Conservation (phyloP, 2,888 invertebrate genomes). For the Nemotelus nigrinus region DNA sequence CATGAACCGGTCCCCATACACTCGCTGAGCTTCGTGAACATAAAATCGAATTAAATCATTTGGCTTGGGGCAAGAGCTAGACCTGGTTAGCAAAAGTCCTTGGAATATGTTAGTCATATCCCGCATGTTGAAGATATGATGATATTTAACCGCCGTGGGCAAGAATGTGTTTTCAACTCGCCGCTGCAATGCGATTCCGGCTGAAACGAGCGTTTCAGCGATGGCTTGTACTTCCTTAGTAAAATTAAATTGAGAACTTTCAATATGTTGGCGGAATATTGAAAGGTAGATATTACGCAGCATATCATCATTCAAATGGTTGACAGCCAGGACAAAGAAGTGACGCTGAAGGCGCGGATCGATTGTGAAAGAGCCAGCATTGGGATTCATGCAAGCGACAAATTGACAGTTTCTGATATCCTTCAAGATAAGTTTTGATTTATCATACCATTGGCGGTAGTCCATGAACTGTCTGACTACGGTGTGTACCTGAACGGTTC, state of each 20-base stretch:
- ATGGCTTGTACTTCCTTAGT: conserved; percentile 61
- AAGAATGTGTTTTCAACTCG: conserved; percentile 82
- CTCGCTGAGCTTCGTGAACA: conserved; percentile 90
- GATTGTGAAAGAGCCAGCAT: conserved; percentile 95
- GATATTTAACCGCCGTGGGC: conserved; percentile 94
- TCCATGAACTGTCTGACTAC: conserved; percentile 93
- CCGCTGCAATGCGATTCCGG: conserved; percentile 80
- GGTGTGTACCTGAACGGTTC: conserved; percentile 95
- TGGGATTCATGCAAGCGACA: conserved; percentile 96
- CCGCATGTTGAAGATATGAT: conserved; percentile 91
- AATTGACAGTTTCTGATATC: conserved; percentile 95
- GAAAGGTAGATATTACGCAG: conserved; percentile 84
- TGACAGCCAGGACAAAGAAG: conserved; percentile 86
- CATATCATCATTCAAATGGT: conserved; percentile 83
- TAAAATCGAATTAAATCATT: conserved; percentile 84
- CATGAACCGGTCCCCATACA: conserved; percentile 91
- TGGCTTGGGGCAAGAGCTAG: conserved; percentile 75
- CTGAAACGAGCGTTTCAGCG: conserved; percentile 67
- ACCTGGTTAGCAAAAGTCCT: conserved; percentile 86
- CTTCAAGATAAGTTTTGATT: conserved; percentile 82
- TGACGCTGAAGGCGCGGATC: conserved; percentile 90
- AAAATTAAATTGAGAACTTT: conserved; percentile 75
- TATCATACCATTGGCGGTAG: conserved; percentile 92
- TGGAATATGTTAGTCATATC: conserved; percentile 95
- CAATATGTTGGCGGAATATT: conserved; percentile 81